These are phyloP conservation scores for Chromoteleia sp. DNA, from an alignment of 2,888 invertebrate species.

Conservation along the genomic window DNA sequence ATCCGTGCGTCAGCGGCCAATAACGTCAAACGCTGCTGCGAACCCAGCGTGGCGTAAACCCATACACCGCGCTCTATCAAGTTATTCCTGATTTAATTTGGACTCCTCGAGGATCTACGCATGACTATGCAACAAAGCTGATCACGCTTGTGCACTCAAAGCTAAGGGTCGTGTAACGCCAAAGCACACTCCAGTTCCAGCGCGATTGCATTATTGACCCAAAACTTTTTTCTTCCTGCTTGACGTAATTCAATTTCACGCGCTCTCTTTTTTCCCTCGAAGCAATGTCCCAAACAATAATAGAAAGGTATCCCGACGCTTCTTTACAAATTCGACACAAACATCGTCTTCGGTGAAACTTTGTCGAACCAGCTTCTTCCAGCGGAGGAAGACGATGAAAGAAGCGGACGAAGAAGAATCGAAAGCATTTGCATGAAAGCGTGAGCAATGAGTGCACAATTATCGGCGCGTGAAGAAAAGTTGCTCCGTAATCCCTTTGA, in stretches of 20 bases:
- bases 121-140: slow-evolving; percentile 60
- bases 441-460: slow-evolving; percentile 64
- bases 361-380: slow-evolving; percentile 1
- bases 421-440: slow-evolving; percentile 67
- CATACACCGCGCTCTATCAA: slow-evolving; percentile 48
- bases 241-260: slow-evolving; percentile 57
- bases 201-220: slow-evolving; percentile 62
- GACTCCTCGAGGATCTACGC: slow-evolving; percentile 50
- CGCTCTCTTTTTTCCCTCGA: slow-evolving; percentile 37
- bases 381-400: slow-evolving; percentile 25
- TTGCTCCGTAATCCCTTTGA: slow-evolving; percentile 74
- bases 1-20: slow-evolving; percentile 25
- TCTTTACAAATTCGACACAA: slow-evolving; percentile 53
- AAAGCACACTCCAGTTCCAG: slow-evolving; percentile 31
- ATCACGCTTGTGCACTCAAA: slow-evolving; percentile 56
- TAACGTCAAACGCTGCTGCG: slow-evolving; percentile 36
- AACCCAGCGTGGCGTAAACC: slow-evolving; percentile 32
- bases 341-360: slow-evolving; percentile 49
- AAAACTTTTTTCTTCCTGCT: slow-evolving; percentile 53
- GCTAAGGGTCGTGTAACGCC: slow-evolving; percentile 59
- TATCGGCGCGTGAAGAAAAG: slow-evolving; percentile 58
- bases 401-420: slow-evolving; percentile 47
- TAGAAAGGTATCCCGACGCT: slow-evolving; percentile 39
- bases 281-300: slow-evolving; percentile 56
- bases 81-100: slow-evolving; percentile 62